Evolutionary conservation across 2,113 vertebrate genomes (phyloP), one percentile per base, ranked within the genome.

Genomic region (Dipodomys stephensi): DNA sequence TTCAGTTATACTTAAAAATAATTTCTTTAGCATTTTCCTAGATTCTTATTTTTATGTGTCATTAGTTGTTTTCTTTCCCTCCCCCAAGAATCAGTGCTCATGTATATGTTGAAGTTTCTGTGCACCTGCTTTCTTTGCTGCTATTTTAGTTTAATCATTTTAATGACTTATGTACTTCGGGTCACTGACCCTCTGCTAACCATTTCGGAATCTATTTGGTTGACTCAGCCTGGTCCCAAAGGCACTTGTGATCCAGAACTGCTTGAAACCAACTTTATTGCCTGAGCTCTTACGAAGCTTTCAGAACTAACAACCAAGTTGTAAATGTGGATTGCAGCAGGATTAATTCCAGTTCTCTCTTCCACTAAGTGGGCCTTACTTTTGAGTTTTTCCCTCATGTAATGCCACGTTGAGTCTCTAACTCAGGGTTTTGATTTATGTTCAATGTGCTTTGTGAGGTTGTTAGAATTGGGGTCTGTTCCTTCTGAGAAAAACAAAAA

Each of bases 151-250:
- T 92, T 78, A 73, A 86, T 88, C 8, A 72, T 83, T 86, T 25
- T 12, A 32, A 39, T 39, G 39, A 39, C 39, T 39, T 39, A 2
- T 78, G 57, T 44, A 25, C 18, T 35, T 3, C 1, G 1, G 15
- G 32, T 28, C 53, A 46, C 9, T 84, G 93, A 82, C 49, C 74
- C 46, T 65, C 13, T 23, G 4, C 49, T 85, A 74, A 39, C 20
- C 53, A 20, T 85, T 86, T 88, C 84, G 91, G 53, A 72, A 78
- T 12, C 80, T 62, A 30, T 88, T 93, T 82, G 57, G 49, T 53
- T 53, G 49, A 53, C 49, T 53, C 49, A 27, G 32, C 6, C 39
- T 39, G 39, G 39, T 85, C 27, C 32, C 23, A 39, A 57, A 28
- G 69, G 25, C 7, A 20, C 16, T 44, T 11, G 8, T 6, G 7